Base-by-base conservation (phyloP, 1,140 invertebrate species). In the Gonatopus flavifemur region DNA sequence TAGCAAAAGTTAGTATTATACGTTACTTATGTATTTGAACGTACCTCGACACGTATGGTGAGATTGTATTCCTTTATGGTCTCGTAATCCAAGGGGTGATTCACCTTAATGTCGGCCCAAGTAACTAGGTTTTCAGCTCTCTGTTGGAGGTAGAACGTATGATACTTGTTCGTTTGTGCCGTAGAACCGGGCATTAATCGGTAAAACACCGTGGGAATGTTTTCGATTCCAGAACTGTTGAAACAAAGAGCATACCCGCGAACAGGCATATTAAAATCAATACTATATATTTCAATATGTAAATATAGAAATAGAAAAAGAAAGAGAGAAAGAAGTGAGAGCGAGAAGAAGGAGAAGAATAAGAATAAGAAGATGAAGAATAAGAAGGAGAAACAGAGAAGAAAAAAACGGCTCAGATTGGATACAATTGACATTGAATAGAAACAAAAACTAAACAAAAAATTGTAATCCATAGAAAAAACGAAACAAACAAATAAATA, bases 41-140 rank as follows among this genome's bases (percentile, higher is more conserved):
- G 81, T 79, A 95, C 93, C 88, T 95, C 93, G 32, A 96, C 94
- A 74, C 94, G 86, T 72, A 97, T 93, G 4, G 94, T 97, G 47
- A 97, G 79, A 83, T 96, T 96, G 72, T 96, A 97, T 73, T 96
- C 93, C 77, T 93, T 93, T 72, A 96, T 94, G 60, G 86, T 91
- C 74, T 96, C 94, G 72, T 92, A 97, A 78, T 97, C 94, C 57
- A 97, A 77, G 12, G 91, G 92, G 82, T 96, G 93, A 81, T 97
- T 96, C 52, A 96, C 93, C 83, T 95, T 93, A 75, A 96, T 92
- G 69, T 95, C 93, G 9, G 91, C 92, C 91, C 92, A 96, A 56
- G 91, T 94, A 57, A 89, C 89, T 20, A 90, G 89, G 69, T 92
- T 90, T 60, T 96, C 92, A 30, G 86, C 84, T 66, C 93, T 83